Percentiles rank a stretch among this genome's conserved stretches.
These are phyloP conservation scores for Nomada fucata DNA, from an alignment of 2,888 invertebrate genomes.

Conservation along the genomic window DNA sequence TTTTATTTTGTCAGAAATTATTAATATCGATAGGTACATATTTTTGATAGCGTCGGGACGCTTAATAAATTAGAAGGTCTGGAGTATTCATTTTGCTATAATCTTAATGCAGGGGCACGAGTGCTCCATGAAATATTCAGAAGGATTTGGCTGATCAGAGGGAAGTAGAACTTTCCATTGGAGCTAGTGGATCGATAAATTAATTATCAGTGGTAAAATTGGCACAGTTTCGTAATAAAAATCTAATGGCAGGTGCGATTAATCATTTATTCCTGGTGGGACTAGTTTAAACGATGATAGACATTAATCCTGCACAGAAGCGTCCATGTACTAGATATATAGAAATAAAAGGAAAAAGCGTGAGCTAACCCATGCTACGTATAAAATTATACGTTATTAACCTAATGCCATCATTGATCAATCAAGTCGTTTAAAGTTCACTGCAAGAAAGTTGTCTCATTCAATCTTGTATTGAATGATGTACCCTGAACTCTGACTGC, in stretches of 20 bases:
- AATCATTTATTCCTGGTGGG: background rate
- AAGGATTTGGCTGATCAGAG: background rate
- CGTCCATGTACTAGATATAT: background rate
- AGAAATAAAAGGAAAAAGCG: background rate
- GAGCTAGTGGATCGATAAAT: background rate
- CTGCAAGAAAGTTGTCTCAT: background rate
- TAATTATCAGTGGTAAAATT: background rate
- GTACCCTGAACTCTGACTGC: background rate
- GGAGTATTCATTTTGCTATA: background rate
- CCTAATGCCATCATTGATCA: background rate
- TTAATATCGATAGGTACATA: too few species aligned
- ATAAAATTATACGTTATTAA: background rate
- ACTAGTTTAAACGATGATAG: background rate
- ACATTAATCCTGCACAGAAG: too few species aligned
- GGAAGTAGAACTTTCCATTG: background rate
- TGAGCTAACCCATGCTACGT: background rate
- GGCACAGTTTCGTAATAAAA: background rate
- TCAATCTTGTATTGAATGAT: background rate
- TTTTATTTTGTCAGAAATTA: too few species aligned
- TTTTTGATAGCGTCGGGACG: too few species aligned
- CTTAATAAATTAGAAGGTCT: background rate
- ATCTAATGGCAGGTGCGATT: background rate
- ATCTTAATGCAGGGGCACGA: background rate
- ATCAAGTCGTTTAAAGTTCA: constrained; percentile 8
- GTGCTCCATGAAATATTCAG: too few species aligned